Conservation (phyloP, 2,797 vertebrate genomes). For the Uromys caudimaculatus region DNA sequence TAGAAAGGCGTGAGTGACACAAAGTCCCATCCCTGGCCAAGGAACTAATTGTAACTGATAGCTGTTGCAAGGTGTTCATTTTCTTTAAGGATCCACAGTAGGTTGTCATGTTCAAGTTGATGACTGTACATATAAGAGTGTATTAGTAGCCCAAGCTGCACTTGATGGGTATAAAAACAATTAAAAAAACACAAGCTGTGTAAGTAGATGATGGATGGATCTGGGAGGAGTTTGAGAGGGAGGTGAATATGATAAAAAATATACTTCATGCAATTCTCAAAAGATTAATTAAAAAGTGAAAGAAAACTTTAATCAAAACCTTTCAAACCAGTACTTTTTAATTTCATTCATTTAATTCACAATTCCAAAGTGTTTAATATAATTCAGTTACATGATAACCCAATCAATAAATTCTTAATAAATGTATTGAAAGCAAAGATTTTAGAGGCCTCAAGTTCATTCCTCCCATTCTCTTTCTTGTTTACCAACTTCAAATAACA, state of each 20-base stretch:
- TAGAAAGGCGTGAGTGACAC: not conserved
- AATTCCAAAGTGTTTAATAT: not conserved
- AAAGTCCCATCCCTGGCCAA: not conserved
- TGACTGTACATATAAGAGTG: not conserved
- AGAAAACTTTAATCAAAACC: not conserved
- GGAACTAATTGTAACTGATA: not conserved
- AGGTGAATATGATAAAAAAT: not conserved
- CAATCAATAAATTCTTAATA: not conserved
- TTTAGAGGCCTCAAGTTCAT: not conserved
- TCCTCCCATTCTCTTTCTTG: not conserved
- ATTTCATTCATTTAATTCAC: not conserved
- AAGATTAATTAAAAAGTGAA: not conserved
- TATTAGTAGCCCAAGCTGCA: not conserved
- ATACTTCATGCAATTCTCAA: not conserved
- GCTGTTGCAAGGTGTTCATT: not conserved
- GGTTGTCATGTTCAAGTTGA: not conserved
- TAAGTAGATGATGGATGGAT: not conserved
- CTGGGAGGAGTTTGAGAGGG: not conserved
- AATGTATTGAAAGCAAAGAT: conserved; percentile 5
- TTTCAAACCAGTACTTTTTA: conserved; percentile 35
- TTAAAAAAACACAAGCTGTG: not conserved
- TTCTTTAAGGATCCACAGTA: not conserved
- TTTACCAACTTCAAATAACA: not conserved
- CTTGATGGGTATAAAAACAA: not conserved
- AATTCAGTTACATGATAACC: not conserved